Conservation (phyloP, 2,888 invertebrate genomes). For the Lasioglossum oenotherae region DNA sequence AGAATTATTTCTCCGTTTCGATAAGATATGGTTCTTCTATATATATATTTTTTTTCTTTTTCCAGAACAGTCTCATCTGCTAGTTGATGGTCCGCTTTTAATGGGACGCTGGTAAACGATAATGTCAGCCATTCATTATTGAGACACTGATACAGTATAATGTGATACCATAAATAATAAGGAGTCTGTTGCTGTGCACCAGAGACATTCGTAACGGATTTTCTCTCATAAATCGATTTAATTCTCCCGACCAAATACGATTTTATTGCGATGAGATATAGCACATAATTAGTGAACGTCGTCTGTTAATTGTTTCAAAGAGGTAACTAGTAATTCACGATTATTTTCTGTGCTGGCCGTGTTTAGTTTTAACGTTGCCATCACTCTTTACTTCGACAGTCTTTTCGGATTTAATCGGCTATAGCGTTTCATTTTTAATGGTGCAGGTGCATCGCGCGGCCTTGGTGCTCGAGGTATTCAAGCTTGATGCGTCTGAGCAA, state of each 20-base stretch:
- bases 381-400: not conserved
- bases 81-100: not conserved
- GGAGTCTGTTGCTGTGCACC: conserved; percentile 25
- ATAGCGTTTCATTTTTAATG: not conserved
- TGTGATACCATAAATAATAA: conserved; percentile 78
- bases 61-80: not conserved
- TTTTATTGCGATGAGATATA: conserved; percentile 29
- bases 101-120: not conserved
- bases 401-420: not conserved
- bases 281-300: not conserved
- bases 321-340: not conserved
- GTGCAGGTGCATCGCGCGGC: not conserved
- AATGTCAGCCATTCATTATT: conserved; percentile 71
- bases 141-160: conserved; percentile 75
- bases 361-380: not conserved
- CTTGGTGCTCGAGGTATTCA: too few species aligned
- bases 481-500: not conserved
- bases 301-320: not conserved
- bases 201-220: conserved; percentile 30
- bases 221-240: conserved; percentile 47
- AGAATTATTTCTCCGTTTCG: not conserved
- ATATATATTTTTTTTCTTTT: too few species aligned
- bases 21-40: not conserved
- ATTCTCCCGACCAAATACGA: conserved; percentile 28
- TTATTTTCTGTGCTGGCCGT: not conserved